These are phyloP conservation scores for Bolinopsis microptera DNA, from an alignment of 37 sponge, comb jelly and placozoan species.

Conservation along the genomic window DNA sequence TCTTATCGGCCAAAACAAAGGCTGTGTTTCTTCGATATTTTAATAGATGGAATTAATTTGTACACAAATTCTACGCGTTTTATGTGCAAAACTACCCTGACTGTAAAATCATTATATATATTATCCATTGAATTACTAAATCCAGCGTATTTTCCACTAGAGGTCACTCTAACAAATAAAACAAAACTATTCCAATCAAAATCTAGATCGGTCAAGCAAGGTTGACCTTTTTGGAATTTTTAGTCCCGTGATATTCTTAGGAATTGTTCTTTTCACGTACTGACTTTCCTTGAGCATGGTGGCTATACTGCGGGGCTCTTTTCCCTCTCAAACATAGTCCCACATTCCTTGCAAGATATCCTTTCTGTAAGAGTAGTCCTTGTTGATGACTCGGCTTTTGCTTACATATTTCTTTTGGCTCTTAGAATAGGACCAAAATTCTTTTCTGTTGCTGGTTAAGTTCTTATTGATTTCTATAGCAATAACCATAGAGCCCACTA, in stretches of 20 bases:
- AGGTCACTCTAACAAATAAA: no score
- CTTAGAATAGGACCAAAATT: background rate
- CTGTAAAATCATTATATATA: no score
- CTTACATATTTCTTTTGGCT: background rate
- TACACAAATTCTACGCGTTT: no score
- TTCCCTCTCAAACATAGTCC: background rate
- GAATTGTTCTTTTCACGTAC: background rate
- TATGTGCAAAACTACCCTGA: no score
- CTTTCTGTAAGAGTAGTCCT: background rate
- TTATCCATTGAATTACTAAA: no score
- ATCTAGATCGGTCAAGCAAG: background rate
- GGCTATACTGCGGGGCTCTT: background rate
- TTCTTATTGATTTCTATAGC: conserved; percentile 13
- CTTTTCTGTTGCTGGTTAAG: background rate
- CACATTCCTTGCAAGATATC: background rate
- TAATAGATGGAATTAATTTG: no score
- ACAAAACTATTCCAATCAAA: no score
- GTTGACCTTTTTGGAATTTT: background rate
- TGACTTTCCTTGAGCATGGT: background rate
- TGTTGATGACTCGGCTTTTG: background rate
- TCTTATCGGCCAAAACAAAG: no score
- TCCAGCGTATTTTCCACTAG: no score
- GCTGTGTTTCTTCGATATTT: no score
- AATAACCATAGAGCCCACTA: background rate
- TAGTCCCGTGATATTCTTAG: background rate